Conservation (phyloP, 92 coral and sea anemone species). For the Montipora capitata region DNA sequence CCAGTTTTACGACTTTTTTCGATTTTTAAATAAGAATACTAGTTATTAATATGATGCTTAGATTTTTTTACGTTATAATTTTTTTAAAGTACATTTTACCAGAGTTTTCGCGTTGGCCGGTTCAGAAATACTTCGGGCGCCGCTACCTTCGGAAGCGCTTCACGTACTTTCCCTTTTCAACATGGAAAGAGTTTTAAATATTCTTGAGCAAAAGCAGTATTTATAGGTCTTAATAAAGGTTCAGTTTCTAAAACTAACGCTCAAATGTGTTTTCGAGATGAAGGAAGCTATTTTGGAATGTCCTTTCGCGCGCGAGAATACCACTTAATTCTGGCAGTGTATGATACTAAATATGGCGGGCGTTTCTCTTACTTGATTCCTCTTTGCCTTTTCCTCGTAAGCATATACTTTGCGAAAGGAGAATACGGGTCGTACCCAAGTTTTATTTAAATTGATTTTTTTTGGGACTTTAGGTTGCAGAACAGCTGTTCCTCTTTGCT, state of each 20-base stretch:
- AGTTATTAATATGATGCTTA: no score
- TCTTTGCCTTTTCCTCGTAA: no score
- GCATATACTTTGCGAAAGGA: no score
- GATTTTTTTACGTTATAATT: background rate
- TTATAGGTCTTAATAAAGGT: background rate
- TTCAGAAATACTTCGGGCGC: background rate
- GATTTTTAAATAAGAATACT: background rate
- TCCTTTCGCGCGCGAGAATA: background rate
- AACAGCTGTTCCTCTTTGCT: no score
- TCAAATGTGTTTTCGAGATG: background rate
- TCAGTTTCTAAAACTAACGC: background rate
- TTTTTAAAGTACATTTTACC: background rate
- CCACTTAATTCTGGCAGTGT: background rate
- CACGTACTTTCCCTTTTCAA: slow-evolving; percentile 17
- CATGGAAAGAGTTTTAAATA: background rate
- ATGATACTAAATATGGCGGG: no score
- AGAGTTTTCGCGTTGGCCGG: background rate
- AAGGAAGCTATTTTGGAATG: background rate
- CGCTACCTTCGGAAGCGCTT: slow-evolving; percentile 33
- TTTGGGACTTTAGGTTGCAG: no score
- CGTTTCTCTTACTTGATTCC: no score
- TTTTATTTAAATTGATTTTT: no score
- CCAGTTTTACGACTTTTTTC: background rate
- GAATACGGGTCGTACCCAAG: no score
- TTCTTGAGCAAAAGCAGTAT: no score